Base-by-base conservation (phyloP, 1,140 invertebrate species). In the Drosophila nebulosa region DNA sequence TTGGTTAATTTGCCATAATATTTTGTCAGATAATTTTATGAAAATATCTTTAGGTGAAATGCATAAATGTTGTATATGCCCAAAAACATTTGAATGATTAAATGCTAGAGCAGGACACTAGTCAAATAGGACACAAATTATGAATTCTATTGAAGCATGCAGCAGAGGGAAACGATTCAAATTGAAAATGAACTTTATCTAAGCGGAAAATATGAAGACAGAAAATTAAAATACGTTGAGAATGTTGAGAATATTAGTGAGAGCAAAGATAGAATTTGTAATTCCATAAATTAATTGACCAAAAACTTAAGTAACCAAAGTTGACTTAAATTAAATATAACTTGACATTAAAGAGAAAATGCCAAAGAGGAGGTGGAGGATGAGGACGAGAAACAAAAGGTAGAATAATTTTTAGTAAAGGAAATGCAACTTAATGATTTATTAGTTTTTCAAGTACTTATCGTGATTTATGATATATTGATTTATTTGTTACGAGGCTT, bases 391-490 rank as follows among this genome's bases (percentile, higher is more conserved):
- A 3, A 46, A 5, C 7, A 9, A 21, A 46, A 21, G 7, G 39
- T 21, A 21, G 4, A 32, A 32, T 32, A 12, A 32, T 46, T 46
- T 46, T 46, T 46, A 18, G 39, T 46, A 83, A 71, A 83, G 79
- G 79, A 83, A 83, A 65, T 58, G 39, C 65, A 74, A 53, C 63
- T 55, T 30, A 65, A 64, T 83, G 81, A 83, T 79, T 83, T 83
- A 83, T 83, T 75, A 75, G 80, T 79, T 83, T 75, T 83, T 79
- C 64, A 67, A 68, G 76, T 69, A 64, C 67, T 72, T 85, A 84
- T 75, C 80, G 51, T 71, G 66, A 85, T 83, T 84, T 84, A 84
- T 83, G 79, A 85, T 84, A 60, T 72, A 83, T 83, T 69, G 79
- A 83, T 84, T 79, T 84, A 65, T 84, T 52, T 53, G 53, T 30